phyloP scores from a whole-genome alignment of 2,113 vertebrate genomes.

The Callopanchax toddi region DNA sequence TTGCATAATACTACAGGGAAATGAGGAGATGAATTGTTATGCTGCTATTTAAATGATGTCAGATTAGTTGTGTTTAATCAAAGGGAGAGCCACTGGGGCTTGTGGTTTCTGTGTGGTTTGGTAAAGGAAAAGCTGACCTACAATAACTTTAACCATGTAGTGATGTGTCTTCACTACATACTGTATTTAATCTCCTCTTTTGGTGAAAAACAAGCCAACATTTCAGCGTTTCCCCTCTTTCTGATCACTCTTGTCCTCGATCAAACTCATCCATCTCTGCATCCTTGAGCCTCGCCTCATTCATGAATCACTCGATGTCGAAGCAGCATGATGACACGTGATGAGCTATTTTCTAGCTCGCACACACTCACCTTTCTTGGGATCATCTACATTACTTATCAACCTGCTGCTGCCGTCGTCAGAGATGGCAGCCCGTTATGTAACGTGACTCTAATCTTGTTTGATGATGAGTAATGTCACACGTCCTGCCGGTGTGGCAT shows the following conservation, averaged over 20 bases:
- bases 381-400: slow-evolving; percentile 29
- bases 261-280: slow-evolving; percentile 6
- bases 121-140: background rate
- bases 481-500: slow-evolving; percentile 5
- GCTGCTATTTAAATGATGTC: background rate
- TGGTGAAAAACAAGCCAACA: background rate
- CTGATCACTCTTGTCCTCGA: background rate
- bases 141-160: background rate
- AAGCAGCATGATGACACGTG: slow-evolving; percentile 31
- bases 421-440: slow-evolving; percentile 27
- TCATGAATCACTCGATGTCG: slow-evolving; percentile 32
- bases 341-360: slow-evolving; percentile 36
- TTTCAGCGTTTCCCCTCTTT: background rate
- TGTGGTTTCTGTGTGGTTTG: slow-evolving; percentile 19
- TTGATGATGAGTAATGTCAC: slow-evolving; percentile 31
- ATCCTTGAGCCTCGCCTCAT: slow-evolving; percentile 27
- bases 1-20: background rate
- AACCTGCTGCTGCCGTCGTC: slow-evolving; percentile 40
- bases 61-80: background rate
- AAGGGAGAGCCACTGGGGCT: background rate
- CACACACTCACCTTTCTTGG: slow-evolving; percentile 7
- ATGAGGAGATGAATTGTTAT: background rate
- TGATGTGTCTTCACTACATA: background rate
- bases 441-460: slow-evolving; percentile 34
- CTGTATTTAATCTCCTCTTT: background rate